A percentile compares a stretch with the other conserved stretches of the same genome.
phyloP scores from a whole-genome alignment of 1,140 invertebrate genomes.

The Scaptomyza graminum region DNA sequence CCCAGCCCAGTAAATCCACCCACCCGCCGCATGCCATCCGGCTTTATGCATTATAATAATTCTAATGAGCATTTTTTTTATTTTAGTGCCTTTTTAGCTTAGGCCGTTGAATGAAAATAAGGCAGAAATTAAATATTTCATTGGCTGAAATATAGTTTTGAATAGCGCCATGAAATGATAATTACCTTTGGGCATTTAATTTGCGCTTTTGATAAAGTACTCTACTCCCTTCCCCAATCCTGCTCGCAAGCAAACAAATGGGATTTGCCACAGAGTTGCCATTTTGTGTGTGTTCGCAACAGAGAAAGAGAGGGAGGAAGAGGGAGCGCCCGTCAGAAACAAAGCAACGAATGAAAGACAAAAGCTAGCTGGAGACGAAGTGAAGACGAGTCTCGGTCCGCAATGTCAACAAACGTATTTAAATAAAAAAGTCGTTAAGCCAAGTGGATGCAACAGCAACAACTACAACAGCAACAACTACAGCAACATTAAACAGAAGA shows the following conservation, averaged over 20 bases:
- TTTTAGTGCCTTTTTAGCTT: conserved; percentile 20
- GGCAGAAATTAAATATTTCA: conserved; percentile 64
- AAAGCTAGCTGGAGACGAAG: neutral
- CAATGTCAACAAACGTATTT: conserved; percentile 82
- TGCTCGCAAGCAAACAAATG: conserved; percentile 14
- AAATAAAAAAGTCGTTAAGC: conserved; percentile 80
- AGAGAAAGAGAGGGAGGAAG: too few relatives aligned
- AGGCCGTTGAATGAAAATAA: conserved; percentile 11
- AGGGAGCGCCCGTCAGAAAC: conserved; percentile 24
- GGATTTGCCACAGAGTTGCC: conserved; percentile 14
- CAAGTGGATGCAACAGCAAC: conserved; percentile 62
- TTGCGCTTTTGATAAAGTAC: conserved; percentile 38
- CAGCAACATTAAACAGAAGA: neutral
- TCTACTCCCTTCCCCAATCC: neutral
- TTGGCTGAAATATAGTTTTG: conserved; percentile 49
- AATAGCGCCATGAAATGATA: conserved; percentile 36
- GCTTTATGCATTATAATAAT: conserved; percentile 37
- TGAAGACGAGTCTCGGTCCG: conserved; percentile 44
- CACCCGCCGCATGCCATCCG: conserved; percentile 26
- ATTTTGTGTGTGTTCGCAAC: too few relatives aligned
- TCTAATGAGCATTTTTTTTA: conserved; percentile 67
- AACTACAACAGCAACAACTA: conserved; percentile 25
- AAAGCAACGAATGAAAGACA: conserved; percentile 16
- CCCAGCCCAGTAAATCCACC: neutral
- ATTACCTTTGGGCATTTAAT: conserved; percentile 36